Conservation (phyloP, 2,888 invertebrate species). For the Autographa gamma region DNA sequence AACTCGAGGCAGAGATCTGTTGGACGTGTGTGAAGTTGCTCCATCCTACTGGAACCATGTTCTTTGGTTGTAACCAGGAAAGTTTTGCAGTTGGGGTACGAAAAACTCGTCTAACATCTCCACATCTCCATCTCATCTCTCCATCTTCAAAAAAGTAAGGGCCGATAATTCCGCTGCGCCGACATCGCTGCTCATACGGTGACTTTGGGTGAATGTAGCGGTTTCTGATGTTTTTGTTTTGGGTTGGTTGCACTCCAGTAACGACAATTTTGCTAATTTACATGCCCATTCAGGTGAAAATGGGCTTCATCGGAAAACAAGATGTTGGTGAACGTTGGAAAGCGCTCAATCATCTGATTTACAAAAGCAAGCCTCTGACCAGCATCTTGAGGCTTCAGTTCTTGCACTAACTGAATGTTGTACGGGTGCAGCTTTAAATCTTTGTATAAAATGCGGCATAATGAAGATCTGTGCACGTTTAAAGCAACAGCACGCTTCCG, state of each 20-base stretch:
- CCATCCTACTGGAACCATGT: conserved; percentile 41
- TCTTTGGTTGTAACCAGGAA: conserved; percentile 23
- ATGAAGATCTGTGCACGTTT: conserved; percentile 19
- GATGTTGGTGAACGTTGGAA: conserved; percentile 31
- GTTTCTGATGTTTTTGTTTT: conserved; percentile 44
- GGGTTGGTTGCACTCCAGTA: conserved; percentile 44
- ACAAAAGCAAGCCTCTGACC: conserved; percentile 28
- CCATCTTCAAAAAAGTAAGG: conserved; percentile 55
- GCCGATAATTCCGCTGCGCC: conserved; percentile 42
- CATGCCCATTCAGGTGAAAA: conserved; percentile 45
- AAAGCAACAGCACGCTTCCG: conserved; percentile 7
- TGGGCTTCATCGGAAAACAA: conserved; percentile 42
- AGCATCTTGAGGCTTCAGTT: conserved; percentile 20
- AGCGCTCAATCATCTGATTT: conserved; percentile 29
- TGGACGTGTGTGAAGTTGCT: conserved; percentile 46
- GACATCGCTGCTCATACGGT: conserved; percentile 46
- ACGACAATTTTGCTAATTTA: conserved; percentile 46
- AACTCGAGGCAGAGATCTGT: conserved; percentile 24
- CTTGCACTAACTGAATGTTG: not conserved
- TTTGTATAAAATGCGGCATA: conserved; percentile 15
- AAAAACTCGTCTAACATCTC: conserved; percentile 44
- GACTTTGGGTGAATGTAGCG: conserved; percentile 41
- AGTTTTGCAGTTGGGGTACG: conserved; percentile 33
- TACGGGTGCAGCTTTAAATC: conserved; percentile 1
- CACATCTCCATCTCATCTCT: no score